Base-by-base conservation (phyloP, 2,888 invertebrate species). In the Agrilus biguttatus region DNA sequence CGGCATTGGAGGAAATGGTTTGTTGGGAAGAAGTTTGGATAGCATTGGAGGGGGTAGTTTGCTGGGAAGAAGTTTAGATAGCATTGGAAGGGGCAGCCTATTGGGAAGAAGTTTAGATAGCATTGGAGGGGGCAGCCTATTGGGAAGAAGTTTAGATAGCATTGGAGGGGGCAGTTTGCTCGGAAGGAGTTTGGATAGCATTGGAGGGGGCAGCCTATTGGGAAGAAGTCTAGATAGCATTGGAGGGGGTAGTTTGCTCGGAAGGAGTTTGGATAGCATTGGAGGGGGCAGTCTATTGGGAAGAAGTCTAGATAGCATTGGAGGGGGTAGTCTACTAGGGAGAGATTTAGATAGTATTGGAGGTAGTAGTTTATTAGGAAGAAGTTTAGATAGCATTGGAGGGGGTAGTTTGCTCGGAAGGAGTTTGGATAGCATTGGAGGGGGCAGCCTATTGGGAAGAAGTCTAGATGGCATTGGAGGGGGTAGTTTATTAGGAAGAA, bases 91-190 rank as follows among this genome's bases (percentile, higher is more conserved):
- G 10, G 48, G 45, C 12, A 36, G 43, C 35, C 40, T 49, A 33
- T 40, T 36, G 5, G 49, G 51, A 12, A 44, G 50, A 41, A 42
- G 41, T n/a, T 19, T 47, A 14, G 48, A 49, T 17, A 37, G 38
- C 8, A 47, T 51, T 36, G 53, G 47, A 13, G n/a, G 49, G 48
- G 10, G 52, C 45, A 37, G 47, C 23, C 34, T 53, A 17, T n/a
- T 14, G 32, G 46, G 45, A 14, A 41, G 47, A 42, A 43, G 33
- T 34, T 14, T 48, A 34, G 53, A 51, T 39, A 41, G 45, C 6
- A 50, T 54, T 14, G 52, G 53, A 14, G 53, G 51, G 7, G 45
- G 43, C 12, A 45, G 44, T 36, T 32, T 47, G 10, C 17, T 14
- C 6, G 36, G 36, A 8, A 46, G 52, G 37, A 47, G 41, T 17